Evolutionary conservation across 2,888 invertebrate genomes (phyloP), one percentile per base, ranked within the genome.

Genomic region (Diarsia dahlii): DNA sequence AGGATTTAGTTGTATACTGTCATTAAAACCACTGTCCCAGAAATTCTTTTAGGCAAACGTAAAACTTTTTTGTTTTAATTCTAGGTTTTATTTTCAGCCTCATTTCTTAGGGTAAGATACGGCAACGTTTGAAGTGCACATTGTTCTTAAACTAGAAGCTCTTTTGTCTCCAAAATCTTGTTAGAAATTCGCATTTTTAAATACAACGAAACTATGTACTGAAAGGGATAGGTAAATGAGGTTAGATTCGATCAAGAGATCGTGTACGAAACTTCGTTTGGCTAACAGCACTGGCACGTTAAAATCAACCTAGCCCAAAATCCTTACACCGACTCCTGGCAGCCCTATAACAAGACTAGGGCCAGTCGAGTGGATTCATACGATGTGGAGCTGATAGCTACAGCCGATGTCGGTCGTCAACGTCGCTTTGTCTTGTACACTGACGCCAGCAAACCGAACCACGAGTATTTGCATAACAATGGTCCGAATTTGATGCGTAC

Each of bases 401-500:
- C 93, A 93, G 92, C 93, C 94, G 93, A 93, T 92, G 92, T 94
- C 92, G 93, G 93, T 93, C 94, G 95, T 95, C 95, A 94, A 93
- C 94, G 92, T 91, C 93, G 93, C 96, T 96, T 96, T 96, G 96
- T 96, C 95, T 96, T 95, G 93, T 93, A 93, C 91, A 93, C 93
- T 93, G 93, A 92, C 93, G 94, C 92, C 93, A 88, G 93, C 94
- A 94, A 95, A 93, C 95, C 94, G 92, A 94, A 94, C 95, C 93
- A 92, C 91, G 85, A 89, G 90, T 95, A 96, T 96, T 96, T 96
- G 94, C 96, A 96, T 96, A 93, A 96, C 95, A 96, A 96, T 96
- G 93, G 93, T 91, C 90, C 91, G 92, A 93, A 94, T 93, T 93
- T 94, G 94, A 95, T 94, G 94, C 92, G 93, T 94, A 92, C 92